Conservation (phyloP, 2,113 vertebrate species). For the Mustela lutreola region DNA sequence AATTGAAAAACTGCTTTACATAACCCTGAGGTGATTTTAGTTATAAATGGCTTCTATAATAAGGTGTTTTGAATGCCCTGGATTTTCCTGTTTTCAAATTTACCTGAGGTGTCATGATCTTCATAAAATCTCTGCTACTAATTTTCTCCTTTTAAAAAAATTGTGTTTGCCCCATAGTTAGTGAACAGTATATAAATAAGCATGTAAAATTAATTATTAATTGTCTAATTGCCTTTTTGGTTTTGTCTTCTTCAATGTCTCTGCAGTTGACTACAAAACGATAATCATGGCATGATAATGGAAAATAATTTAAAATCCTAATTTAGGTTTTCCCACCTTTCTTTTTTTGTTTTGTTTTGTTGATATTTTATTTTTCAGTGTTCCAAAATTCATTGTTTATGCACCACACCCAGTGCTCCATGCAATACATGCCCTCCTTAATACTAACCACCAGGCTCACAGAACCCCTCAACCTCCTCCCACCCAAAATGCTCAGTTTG, state of each 20-base stretch:
- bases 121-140: neutral
- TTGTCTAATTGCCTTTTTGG: conserved; percentile 18
- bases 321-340: conserved; percentile 39
- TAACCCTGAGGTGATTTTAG: conserved; percentile 16
- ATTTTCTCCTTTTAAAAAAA: conserved; percentile 34
- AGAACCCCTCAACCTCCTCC: too few relatives aligned
- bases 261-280: neutral
- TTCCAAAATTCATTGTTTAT: too few relatives aligned
- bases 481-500: too few relatives aligned
- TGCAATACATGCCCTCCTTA: too few relatives aligned
- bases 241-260: conserved; percentile 34
- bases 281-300: conserved; percentile 51
- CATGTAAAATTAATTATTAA: neutral
- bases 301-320: conserved; percentile 41
- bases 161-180: neutral
- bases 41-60: conserved; percentile 14
- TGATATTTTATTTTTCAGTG: too few relatives aligned
- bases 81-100: conserved; percentile 18
- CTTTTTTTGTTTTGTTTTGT: too few relatives aligned
- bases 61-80: conserved; percentile 2
- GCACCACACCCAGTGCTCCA: too few relatives aligned
- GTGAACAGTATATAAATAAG: neutral
- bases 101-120: neutral
- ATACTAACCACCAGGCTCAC: too few relatives aligned
- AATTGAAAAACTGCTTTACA: conserved; percentile 62